phyloP scores from a whole-genome alignment of 1,140 invertebrate genomes.

The Pinna nobilis region DNA sequence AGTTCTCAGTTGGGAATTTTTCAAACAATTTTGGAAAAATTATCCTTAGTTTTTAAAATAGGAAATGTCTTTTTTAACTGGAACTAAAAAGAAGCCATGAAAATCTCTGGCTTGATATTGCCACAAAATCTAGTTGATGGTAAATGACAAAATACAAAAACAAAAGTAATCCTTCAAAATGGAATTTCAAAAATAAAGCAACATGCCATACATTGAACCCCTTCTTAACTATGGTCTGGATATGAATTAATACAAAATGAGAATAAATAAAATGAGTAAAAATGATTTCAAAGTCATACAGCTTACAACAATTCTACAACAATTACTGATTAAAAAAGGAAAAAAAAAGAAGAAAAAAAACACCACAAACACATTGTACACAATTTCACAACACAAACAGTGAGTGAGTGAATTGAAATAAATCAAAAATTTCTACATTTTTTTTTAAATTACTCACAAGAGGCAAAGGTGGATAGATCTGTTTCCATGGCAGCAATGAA shows the following conservation, averaged over 20 bases:
- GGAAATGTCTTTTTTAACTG: no score
- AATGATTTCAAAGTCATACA: neutral
- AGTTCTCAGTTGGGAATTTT: no score
- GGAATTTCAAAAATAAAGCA: no score
- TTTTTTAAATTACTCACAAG: constrained; percentile 8
- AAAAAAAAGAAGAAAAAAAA: neutral
- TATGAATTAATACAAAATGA: no score
- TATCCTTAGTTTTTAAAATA: no score
- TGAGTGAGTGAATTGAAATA: neutral
- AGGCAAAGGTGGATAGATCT: constrained; percentile 12
- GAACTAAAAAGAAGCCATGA: no score
- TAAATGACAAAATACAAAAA: neutral
- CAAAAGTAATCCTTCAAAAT: neutral
- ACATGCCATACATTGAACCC: no score
- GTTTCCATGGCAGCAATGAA: constrained; percentile 1
- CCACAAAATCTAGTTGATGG: neutral
- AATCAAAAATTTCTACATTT: neutral
- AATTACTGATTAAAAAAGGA: neutral
- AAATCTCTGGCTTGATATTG: neutral
- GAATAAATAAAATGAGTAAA: neutral
- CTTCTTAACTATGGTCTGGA: no score
- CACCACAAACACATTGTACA: neutral
- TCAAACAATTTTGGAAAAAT: no score
- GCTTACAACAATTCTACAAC: neutral
- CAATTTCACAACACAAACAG: no score